Base-by-base conservation (phyloP, 2,888 invertebrate genomes). In the Epinotia ramella region DNA sequence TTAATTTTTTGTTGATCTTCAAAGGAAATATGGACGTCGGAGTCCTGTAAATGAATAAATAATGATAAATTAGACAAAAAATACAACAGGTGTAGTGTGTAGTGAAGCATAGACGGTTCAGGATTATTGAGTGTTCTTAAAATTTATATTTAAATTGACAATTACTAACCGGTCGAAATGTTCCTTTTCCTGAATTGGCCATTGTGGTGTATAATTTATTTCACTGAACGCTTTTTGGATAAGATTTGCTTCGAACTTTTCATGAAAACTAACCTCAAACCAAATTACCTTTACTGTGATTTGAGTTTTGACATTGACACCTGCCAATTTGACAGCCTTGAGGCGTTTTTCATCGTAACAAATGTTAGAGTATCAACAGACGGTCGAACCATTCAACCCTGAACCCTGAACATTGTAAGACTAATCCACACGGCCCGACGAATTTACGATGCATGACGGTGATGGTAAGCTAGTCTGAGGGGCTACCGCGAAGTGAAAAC, bases 1-100 rank as follows among this genome's bases (percentile, higher is more conserved):
- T 99, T 99, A 79, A 99, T 99, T 94, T 98, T 98, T 87, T 98
- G 98, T 91, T 99, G 99, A 94, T 99, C 99, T 89, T 99, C 99
- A 86, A 96, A 98, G 0, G 98, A 98, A 82, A 99, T 99, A 89
- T 99, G 97, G 77, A 98, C 97, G 94, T 99, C 99, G 67, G 97
- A 96, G 86, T 98, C 98, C 96, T 97, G 83, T 79, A 86, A 88
- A 67, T 46, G 71, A 60, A 68, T 76, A 78, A 57, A 60, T 44
- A 66, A 68, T 24, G 18, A 33, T 33, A 18, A 72, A 53, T 56
- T 16, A 62, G 20, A 63, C 20, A 11, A 76, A 56, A 18, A 33
- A 9, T 24, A 44, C 16, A 24, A 56, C 71, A 73, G 73, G 60
- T 76, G 73, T 33, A 53, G n/a, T n/a, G 56, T 76, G 73, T 33